These are phyloP conservation scores for Dolichotis patagonum DNA, from an alignment of 2,113 vertebrate species.

Conservation along the genomic window DNA sequence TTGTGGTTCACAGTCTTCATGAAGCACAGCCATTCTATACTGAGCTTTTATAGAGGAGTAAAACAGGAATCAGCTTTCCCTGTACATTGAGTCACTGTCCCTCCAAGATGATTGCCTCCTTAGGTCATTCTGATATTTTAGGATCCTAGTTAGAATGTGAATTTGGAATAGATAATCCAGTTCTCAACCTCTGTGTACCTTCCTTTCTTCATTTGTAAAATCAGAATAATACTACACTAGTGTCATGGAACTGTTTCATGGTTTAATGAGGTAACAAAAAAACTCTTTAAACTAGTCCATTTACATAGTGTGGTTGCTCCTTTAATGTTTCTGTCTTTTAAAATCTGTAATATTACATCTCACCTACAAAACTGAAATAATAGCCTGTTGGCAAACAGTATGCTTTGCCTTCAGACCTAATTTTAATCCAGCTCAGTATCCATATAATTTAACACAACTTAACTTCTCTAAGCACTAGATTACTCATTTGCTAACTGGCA, in stretches of 20 bases:
- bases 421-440: neutral
- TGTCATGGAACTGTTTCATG: neutral
- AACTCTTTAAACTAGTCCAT: neutral
- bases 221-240: neutral
- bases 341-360: neutral
- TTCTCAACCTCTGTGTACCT: neutral
- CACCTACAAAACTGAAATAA: neutral
- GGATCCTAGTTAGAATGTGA: neutral
- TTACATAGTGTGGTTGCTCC: neutral
- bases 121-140: neutral
- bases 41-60: neutral
- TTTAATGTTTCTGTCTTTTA: neutral
- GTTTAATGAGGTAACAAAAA: neutral
- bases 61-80: neutral
- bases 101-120: neutral
- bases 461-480: neutral
- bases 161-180: neutral
- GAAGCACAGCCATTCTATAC: neutral
- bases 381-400: neutral
- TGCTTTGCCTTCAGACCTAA: neutral
- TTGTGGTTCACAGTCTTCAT: slow-evolving; percentile 29
- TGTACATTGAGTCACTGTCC: neutral
- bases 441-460: neutral
- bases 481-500: neutral
- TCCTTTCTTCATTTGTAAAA: neutral